These are phyloP conservation scores for Athetis lepigone DNA, from an alignment of 2,888 invertebrate genomes.

Conservation along the genomic window DNA sequence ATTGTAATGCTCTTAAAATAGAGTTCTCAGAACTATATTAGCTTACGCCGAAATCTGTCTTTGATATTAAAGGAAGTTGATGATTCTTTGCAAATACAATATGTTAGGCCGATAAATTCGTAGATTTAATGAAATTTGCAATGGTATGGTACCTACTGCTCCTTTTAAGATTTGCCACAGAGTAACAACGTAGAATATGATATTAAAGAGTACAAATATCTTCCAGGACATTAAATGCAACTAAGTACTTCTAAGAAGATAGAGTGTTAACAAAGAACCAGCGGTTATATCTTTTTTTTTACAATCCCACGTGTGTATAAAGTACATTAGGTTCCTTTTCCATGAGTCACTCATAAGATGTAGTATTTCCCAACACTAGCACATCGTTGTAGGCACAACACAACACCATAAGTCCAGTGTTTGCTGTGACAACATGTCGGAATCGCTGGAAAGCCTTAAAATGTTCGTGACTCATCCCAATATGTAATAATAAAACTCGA, in stretches of 20 bases:
- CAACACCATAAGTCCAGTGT: constrained; percentile 60
- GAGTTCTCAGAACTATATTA: constrained; percentile 55
- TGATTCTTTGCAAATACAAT: constrained; percentile 59
- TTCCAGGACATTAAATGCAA: neutral
- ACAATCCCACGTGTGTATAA: neutral
- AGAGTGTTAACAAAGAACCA: constrained; percentile 3
- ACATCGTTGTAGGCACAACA: constrained; percentile 44
- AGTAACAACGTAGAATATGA: neutral
- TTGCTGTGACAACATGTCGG: constrained; percentile 67
- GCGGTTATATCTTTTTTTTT: constrained; percentile 3
- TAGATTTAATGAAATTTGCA: constrained; percentile 29
- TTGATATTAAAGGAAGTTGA: constrained; percentile 57
- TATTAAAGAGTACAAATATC: too few relatives aligned
- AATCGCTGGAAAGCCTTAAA: constrained; percentile 57
- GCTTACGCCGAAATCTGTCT: constrained; percentile 56
- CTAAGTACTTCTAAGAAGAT: neutral
- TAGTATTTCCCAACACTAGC: constrained; percentile 50
- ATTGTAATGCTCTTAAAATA: constrained; percentile 58
- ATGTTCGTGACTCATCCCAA: constrained; percentile 59
- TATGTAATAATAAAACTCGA: constrained; percentile 41
- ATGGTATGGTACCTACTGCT: neutral
- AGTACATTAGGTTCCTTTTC: constrained; percentile 19
- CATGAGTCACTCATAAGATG: constrained; percentile 56
- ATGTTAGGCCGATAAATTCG: constrained; percentile 39
- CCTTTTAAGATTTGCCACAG: neutral